Evolutionary conservation across 2,113 vertebrate genomes (phyloP).

Genomic region (Ascaphus truei): DNA sequence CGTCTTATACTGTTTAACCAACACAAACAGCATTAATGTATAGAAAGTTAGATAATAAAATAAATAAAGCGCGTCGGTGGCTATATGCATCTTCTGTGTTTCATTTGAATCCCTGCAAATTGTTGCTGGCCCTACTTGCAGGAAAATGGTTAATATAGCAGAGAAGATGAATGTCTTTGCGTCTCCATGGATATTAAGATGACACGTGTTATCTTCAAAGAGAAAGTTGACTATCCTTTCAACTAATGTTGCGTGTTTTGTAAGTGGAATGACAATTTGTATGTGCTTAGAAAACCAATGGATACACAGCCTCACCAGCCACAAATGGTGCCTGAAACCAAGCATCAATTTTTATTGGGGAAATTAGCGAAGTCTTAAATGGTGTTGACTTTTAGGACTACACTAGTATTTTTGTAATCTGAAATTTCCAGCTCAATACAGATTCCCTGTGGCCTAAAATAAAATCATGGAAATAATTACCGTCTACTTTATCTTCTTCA

Average conservation of each 20-base stretch:
- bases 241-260: constrained; percentile 24
- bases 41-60: no score
- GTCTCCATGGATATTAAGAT: not conserved
- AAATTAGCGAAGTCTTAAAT: constrained; percentile 23
- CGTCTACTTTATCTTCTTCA: constrained; percentile 30
- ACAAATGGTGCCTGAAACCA: constrained; percentile 24
- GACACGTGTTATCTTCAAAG: constrained; percentile 15
- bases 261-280: constrained; percentile 18
- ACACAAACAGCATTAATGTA: not conserved
- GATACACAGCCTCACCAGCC: not conserved
- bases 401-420: constrained; percentile 1
- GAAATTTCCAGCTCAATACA: constrained; percentile 16
- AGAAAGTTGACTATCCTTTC: constrained; percentile 22
- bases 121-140: not conserved
- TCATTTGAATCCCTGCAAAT: not conserved
- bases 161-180: constrained; percentile 2
- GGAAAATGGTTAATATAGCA: not conserved
- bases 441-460: constrained; percentile 4
- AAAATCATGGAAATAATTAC: constrained; percentile 28
- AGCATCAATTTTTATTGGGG: constrained; percentile 7
- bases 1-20: not conserved
- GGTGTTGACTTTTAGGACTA: not conserved
- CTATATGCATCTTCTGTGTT: not conserved
- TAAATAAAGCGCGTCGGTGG: no score
- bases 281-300: not conserved